A percentile compares a stretch with the other conserved stretches of the same genome.
Conservation (phyloP, 2,797 vertebrate species). For the Onychomys torridus region DNA sequence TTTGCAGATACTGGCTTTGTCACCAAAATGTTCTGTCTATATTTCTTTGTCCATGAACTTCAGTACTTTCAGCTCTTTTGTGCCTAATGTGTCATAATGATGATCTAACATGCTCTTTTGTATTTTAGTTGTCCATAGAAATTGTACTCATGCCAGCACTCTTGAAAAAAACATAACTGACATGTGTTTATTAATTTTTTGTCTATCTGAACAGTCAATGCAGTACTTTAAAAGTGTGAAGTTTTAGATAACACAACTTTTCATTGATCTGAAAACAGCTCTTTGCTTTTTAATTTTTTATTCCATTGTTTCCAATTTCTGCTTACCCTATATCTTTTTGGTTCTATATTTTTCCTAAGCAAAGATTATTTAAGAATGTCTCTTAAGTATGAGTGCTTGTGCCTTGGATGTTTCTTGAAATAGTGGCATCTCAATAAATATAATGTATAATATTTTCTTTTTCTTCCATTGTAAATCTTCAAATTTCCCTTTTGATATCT, state of each 20-base stretch:
- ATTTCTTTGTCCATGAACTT: neutral
- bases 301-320: neutral
- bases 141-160: neutral
- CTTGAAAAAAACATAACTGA: neutral
- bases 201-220: neutral
- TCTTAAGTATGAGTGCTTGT: neutral
- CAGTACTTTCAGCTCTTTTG: neutral
- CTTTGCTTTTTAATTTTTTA: neutral
- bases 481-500: neutral
- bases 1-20: neutral
- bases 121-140: neutral
- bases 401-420: constrained; percentile 6
- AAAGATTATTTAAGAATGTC: neutral
- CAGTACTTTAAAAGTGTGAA: neutral
- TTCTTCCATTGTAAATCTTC: neutral
- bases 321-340: neutral
- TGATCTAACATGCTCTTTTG: neutral
- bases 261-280: neutral
- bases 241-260: neutral
- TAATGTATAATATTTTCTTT: neutral
- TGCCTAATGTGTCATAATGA: neutral
- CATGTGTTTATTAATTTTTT: neutral
- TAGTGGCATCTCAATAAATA: neutral
- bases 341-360: neutral
- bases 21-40: neutral